Base-by-base conservation (phyloP, 1,140 invertebrate genomes). In the Megalopta genalis region DNA sequence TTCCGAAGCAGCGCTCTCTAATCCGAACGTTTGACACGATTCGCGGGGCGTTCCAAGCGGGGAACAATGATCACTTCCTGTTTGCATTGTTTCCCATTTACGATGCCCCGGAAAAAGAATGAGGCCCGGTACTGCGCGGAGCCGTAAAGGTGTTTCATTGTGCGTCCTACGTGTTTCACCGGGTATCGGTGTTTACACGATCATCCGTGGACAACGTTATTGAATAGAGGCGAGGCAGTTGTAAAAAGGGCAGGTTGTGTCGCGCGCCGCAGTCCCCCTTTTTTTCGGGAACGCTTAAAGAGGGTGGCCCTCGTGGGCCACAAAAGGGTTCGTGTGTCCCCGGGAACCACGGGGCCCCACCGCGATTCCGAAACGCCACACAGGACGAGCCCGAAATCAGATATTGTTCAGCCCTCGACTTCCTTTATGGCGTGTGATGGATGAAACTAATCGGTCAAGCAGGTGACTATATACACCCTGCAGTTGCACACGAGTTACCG, bases 391-490 rank as follows among this genome's bases (percentile, higher is more conserved):
- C 71, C 42, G 66, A 77, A 60, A 81, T 77, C 73, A 81, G 79
- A 81, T 77, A 77, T 77, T 70, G 49, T 74, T 77, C 52, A 2
- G 64, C 23, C 59, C 72, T 69, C 57, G 57, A 69, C 65, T 80
- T 63, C 78, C 78, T 80, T 68, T 79, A 79, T 79, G 54, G 39
- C 42, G 52, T 39, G 52, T 79, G 77, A 80, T 80, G 71, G 78
- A 80, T 80, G 78, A 76, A 80, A 80, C 57, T 76, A 80, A 80
- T 80, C 78, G 78, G 39, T 80, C 78, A 80, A 80, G 16, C 78
- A 60, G 77, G 77, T 79, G 70, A 79, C 70, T 60, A 37, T 74
- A 66, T 63, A 67, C 57, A 75, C 60, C 65, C 72, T 54, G 60
- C 69, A 69, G 78, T 76, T 63, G 63, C 72, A 23, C 54, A 42